These are phyloP conservation scores for Bostrychus sinensis DNA, from an alignment of 2,113 vertebrate species.

Conservation along the genomic window DNA sequence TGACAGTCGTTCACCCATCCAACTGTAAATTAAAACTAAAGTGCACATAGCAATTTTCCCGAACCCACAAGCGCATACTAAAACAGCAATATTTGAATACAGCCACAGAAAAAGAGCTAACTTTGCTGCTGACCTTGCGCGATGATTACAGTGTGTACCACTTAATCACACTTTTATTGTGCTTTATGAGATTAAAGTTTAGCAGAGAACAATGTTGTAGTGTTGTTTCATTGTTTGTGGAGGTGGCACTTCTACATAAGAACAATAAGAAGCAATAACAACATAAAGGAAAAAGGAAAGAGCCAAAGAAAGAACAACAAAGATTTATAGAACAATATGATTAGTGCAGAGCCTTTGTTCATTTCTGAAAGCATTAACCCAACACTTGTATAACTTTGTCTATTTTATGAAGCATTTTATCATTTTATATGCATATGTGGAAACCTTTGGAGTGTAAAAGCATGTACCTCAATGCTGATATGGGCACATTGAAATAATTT, in stretches of 20 bases:
- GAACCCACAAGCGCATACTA: background rate
- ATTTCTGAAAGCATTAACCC: too few species aligned
- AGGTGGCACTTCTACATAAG: conserved; percentile 3
- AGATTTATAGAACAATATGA: too few species aligned
- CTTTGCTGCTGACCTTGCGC: background rate
- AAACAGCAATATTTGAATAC: background rate
- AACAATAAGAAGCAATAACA: conserved; percentile 26
- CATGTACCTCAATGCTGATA: too few species aligned
- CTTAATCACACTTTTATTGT: conserved; percentile 6
- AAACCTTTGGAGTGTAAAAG: too few species aligned
- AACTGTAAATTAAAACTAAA: too few species aligned
- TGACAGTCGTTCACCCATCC: too few species aligned
- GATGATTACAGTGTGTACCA: background rate
- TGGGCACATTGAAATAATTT: too few species aligned
- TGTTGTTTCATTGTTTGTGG: conserved; percentile 9
- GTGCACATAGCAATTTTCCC: background rate
- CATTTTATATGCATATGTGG: too few species aligned
- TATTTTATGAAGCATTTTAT: too few species aligned
- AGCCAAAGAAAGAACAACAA: too few species aligned
- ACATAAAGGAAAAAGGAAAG: conserved; percentile 27
- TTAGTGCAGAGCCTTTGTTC: too few species aligned
- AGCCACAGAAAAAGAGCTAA: background rate
- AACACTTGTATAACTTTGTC: too few species aligned
- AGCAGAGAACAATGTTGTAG: conserved; percentile 12
- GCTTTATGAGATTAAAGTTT: conserved; percentile 4